These are phyloP conservation scores for Drosophila malerkotliana DNA, from an alignment of 1,140 invertebrate species.

Conservation along the genomic window DNA sequence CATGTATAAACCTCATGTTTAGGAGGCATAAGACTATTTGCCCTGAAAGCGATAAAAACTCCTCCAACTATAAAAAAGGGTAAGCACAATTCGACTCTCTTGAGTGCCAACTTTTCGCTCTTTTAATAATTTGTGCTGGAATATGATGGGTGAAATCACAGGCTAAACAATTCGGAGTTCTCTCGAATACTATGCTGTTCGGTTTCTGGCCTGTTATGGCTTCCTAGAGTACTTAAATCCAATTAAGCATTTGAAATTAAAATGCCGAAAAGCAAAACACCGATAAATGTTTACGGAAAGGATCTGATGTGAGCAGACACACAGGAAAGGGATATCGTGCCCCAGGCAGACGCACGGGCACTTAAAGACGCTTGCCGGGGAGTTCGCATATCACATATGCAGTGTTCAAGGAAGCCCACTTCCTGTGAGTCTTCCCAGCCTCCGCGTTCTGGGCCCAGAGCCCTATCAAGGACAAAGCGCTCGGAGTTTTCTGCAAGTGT, in stretches of 20 bases:
- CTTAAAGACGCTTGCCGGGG: constrained; percentile 1
- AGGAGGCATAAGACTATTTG: too few relatives aligned
- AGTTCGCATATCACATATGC: neutral
- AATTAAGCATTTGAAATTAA: constrained; percentile 83
- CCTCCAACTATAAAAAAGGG: constrained; percentile 21
- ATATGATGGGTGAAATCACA: constrained; percentile 71
- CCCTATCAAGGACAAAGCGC: constrained; percentile 9
- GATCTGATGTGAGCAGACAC: constrained; percentile 37
- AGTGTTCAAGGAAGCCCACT: neutral
- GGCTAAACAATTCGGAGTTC: neutral
- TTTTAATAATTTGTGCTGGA: constrained; percentile 61
- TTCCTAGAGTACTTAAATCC: constrained; percentile 76
- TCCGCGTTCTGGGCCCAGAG: too few relatives aligned
- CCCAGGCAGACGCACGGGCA: constrained; percentile 7
- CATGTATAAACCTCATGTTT: too few relatives aligned
- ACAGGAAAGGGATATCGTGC: constrained; percentile 1
- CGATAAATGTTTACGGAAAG: constrained; percentile 46
- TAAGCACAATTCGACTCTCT: constrained; percentile 33
- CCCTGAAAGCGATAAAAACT: neutral
- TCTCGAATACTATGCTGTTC: constrained; percentile 1
- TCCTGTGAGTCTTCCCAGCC: neutral
- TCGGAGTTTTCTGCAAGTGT: constrained; percentile 41
- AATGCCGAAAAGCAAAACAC: constrained; percentile 76
- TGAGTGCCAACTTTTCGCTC: neutral
- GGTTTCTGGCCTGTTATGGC: constrained; percentile 49